Evolutionary conservation across 92 coral and sea anemone genomes (phyloP), one percentile per base, ranked within the genome.

Genomic region (Nematostella vectensis): DNA sequence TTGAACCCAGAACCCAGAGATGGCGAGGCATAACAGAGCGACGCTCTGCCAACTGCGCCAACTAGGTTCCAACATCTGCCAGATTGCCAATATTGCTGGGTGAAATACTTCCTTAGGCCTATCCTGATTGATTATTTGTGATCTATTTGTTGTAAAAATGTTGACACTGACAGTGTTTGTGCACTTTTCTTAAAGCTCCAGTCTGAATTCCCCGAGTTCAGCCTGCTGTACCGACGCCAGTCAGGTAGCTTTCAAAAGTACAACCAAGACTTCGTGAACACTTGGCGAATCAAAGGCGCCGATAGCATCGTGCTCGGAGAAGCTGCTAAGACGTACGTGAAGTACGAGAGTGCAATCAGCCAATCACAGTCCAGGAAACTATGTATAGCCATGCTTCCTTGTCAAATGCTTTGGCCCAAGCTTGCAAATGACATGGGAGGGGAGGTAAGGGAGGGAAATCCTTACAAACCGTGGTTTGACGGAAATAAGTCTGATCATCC

Each of bases 241-340:
- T 20, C 67, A 25, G 61, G 2, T 21, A 61, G 67, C 67, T 61
- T 1, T 28, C 40, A 47, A 20, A 61, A 48, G 17, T 44, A 75
- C 81, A 67, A 69, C 40, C 62, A 47, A 10, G 76, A 67, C 17
- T 75, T 75, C 65, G 51, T 67, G 10, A 39, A 50, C 23, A 30
- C 36, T 25, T 75, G 81, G 81, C 62, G 57, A 19, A 52, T 68
- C 21, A 50, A 60, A 48, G 54, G 56, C 29, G 27, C 81, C n/a
- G 69, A 75, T 6, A 75, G 81, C 43, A 59, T 75, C 15, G 67
- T 51, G 2, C 51, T 75, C 75, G 81, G 77, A 1, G 79, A 76
- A 10, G 81, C 81, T 18, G 81, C 77, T 2, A 59, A 54, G 11
- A 75, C 55, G 48, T 75, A 68, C 61, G 81, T 75, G 31, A 74